A percentile compares a stretch with the other conserved stretches of the same genome.
Conservation (phyloP, 2,797 vertebrate species). For the Microctenopoma lineatum region DNA sequence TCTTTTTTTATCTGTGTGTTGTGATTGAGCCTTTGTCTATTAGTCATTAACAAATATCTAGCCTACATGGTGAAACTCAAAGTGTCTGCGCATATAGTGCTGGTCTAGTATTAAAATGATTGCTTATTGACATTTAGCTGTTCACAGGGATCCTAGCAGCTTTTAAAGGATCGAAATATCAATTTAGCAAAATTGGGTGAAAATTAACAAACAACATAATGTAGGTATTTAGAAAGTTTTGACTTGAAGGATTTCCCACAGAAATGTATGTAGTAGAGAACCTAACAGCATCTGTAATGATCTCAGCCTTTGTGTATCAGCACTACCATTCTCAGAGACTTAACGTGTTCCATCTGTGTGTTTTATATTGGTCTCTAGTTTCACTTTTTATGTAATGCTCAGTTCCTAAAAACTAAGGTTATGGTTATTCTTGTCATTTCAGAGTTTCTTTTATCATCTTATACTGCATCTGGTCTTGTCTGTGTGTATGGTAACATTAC, state of each 20-base stretch:
- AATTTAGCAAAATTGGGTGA: background rate
- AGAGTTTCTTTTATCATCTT: background rate
- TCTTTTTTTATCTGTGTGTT: conserved; percentile 10
- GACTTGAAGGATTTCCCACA: no score
- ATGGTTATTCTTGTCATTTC: conserved; percentile 47
- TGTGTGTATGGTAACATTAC: no score
- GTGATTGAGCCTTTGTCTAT: conserved; percentile 5
- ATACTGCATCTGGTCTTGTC: background rate
- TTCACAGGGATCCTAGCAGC: background rate
- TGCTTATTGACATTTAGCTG: background rate
- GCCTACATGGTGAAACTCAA: conserved; percentile 6
- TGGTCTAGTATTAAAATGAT: background rate
- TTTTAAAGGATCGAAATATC: background rate
- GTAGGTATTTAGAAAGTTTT: background rate
- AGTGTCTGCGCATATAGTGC: conserved; percentile 35
- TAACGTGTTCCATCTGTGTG: conserved; percentile 7
- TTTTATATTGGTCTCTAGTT: background rate
- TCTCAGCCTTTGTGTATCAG: background rate
- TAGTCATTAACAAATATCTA: conserved; percentile 29
- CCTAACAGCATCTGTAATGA: background rate
- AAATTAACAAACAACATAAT: background rate
- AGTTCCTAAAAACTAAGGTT: background rate
- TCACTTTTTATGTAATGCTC: background rate
- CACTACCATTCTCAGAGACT: conserved; percentile 34
- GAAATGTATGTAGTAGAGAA: background rate